Evolutionary conservation across 2,113 vertebrate species (phyloP), one percentile per base, ranked within the genome.

Genomic region (Rhinogobius similis): DNA sequence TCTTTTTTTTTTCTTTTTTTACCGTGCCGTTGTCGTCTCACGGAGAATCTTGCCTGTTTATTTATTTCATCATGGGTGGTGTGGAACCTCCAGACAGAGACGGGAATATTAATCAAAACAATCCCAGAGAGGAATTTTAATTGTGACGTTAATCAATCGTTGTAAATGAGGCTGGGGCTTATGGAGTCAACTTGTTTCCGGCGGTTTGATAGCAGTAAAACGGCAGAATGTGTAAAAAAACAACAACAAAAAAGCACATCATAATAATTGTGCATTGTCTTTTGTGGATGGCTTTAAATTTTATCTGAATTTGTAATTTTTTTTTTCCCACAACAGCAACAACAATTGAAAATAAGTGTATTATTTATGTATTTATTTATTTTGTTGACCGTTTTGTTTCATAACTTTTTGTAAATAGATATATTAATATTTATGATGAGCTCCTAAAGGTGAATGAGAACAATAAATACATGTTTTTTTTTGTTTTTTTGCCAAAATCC

Each of bases 1-100:
- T n/a, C n/a, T n/a, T n/a, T n/a, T n/a, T 38, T 39, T 59, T 48
- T 46, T 76, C 29, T 48, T 77, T 79, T 62, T 62, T 85, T 79
- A 67, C 65, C 41, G 78, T 75, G 65, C 82, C 26, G 76, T 92
- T 94, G 93, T 92, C 93, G 95, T 93, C 92, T 93, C 92, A 93
- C 90, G 86, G 93, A 93, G 94, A 94, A 93, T 93, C 92, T 88
- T 43, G 73, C 52, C 36, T 86, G 75, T 89, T 88, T 92, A 77
- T 92, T 92, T 92, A 92, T 93, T 94, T 96, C 93, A 93, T 94
- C 93, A 87, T 85, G 89, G 94, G 93, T 93, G 94, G 92, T 93
- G 93, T 92, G 82, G 68, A 92, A 89, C 93, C 91, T 91, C 87
- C 82, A 92, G 92, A 88, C 82, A 86, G 81, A 58, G 77, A 59